Conservation (phyloP, 2,888 invertebrate species). For the Agrenia bidenticulata region DNA sequence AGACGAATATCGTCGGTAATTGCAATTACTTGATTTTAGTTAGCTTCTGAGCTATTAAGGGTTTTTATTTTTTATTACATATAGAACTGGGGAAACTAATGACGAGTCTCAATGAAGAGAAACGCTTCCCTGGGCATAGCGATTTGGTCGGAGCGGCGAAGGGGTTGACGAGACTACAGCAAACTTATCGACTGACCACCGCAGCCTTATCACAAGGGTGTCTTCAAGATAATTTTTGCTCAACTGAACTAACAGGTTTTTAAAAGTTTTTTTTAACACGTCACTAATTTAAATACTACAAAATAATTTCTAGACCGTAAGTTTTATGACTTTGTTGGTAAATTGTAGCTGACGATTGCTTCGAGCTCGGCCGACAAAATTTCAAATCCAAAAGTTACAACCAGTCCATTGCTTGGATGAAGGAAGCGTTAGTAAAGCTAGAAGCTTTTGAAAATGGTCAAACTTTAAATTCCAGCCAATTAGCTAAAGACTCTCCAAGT, state of each 20-base stretch:
- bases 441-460: no score
- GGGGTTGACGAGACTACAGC: conserved; percentile 34
- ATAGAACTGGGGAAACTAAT: conserved; percentile 24
- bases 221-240: conserved; percentile 28
- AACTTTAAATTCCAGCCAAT: no score
- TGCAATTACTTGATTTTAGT: neutral
- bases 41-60: neutral
- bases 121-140: conserved; percentile 25
- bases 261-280: neutral
- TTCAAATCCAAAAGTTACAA: conserved; percentile 90
- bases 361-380: conserved; percentile 87
- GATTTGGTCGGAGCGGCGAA: conserved; percentile 39
- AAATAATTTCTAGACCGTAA: no score
- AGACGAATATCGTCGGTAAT: conserved; percentile 25
- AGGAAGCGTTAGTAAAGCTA: conserved; percentile 76
- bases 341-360: conserved; percentile 83
- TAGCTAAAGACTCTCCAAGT: no score
- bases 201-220: conserved; percentile 28
- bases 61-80: neutral
- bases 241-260: conserved; percentile 31
- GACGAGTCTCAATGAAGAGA: conserved; percentile 14
- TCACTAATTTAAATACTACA: no score
- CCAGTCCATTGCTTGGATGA: conserved; percentile 94
- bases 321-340: no score
- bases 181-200: conserved; percentile 34